These are phyloP conservation scores for Microplitis mediator DNA, from an alignment of 1,140 invertebrate genomes.

Conservation along the genomic window DNA sequence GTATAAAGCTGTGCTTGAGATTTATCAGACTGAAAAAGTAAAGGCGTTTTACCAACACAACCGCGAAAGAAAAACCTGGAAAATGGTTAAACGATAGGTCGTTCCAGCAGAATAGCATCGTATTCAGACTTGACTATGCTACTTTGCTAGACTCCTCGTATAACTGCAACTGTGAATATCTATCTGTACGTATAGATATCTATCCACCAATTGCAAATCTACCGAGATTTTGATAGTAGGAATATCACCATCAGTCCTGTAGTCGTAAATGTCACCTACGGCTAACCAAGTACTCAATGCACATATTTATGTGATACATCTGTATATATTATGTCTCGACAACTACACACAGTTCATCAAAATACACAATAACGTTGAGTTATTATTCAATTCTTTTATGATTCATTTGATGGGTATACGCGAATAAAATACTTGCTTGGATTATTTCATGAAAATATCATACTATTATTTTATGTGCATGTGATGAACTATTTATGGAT, in stretches of 20 bases:
- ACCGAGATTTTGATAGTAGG: background rate
- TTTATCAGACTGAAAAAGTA: background rate
- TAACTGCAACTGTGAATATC: slow-evolving; percentile 35
- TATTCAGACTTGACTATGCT: slow-evolving; percentile 36
- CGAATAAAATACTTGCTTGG: too few species aligned
- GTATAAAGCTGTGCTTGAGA: background rate
- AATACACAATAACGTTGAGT: too few species aligned
- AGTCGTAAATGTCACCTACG: background rate
- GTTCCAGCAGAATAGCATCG: slow-evolving; percentile 43
- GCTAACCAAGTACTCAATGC: too few species aligned
- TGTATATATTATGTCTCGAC: too few species aligned
- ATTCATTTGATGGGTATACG: too few species aligned
- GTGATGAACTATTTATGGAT: too few species aligned
- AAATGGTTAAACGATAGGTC: slow-evolving; percentile 32
- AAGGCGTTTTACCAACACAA: background rate
- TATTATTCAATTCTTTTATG: too few species aligned
- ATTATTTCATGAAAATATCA: too few species aligned
- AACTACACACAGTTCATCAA: too few species aligned
- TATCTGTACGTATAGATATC: slow-evolving; percentile 25
- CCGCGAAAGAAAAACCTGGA: slow-evolving; percentile 2
- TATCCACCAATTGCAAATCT: background rate
- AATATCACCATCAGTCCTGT: too few species aligned
- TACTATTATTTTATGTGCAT: too few species aligned
- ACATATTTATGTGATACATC: too few species aligned
- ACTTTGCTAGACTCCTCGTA: slow-evolving; percentile 9